Evolutionary conservation across 2,888 invertebrate genomes (phyloP).

Genomic region (Hydropsyche betteni): DNA sequence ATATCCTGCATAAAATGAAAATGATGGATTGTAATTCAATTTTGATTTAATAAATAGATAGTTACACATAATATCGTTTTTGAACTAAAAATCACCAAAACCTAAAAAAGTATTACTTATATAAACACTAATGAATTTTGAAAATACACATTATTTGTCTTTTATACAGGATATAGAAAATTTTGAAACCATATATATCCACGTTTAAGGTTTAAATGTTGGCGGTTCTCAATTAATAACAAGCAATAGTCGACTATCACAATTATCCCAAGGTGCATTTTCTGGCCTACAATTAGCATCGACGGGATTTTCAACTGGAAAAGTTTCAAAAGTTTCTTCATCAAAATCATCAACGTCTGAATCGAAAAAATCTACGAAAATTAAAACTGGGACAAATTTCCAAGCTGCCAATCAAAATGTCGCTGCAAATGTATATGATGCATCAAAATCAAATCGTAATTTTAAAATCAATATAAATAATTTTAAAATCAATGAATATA

Average conservation of each 20-base stretch:
- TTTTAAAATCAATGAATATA: no score
- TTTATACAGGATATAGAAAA: no score
- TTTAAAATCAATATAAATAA: no score
- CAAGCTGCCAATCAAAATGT: slow-evolving; percentile 36
- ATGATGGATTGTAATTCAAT: no score
- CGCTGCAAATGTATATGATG: slow-evolving; percentile 29
- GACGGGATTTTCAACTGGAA: slow-evolving; percentile 10
- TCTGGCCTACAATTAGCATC: not conserved
- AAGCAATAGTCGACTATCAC: not conserved
- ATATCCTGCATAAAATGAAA: no score
- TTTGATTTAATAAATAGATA: no score
- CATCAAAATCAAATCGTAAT: slow-evolving; percentile 33
- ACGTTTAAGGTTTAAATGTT: not conserved
- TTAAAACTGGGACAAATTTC: slow-evolving; percentile 42
- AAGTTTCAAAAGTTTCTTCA: slow-evolving; percentile 31
- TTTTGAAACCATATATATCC: no score
- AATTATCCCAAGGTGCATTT: slow-evolving; percentile 1
- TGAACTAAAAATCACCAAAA: no score
- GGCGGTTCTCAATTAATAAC: slow-evolving; percentile 28
- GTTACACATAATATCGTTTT: no score
- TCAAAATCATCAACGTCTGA: slow-evolving; percentile 44
- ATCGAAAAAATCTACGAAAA: slow-evolving; percentile 40
- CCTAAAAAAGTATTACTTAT: no score
- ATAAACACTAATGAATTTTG: no score
- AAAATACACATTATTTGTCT: no score